Base-by-base conservation (phyloP, 1,140 invertebrate genomes). In the Heliconius congener region DNA sequence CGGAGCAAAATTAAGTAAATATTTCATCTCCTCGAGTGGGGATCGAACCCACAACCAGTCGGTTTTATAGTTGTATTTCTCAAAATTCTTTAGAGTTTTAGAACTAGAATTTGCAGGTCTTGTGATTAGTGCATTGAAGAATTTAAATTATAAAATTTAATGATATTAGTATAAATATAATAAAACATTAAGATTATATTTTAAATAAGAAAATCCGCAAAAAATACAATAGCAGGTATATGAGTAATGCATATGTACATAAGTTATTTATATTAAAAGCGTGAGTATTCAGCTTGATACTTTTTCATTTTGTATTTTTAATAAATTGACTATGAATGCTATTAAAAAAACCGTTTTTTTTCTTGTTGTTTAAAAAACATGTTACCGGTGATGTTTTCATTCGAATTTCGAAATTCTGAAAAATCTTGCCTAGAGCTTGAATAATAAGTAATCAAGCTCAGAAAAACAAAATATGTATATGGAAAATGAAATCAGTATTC, bases 401-500 rank as follows among this genome's bases (percentile, higher is more conserved):
- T 23, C 23, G 23, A 73, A 50, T 23, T 23, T 23, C 71, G 37
- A 39, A 30, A 23, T 70, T 46, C 74, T 70, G 42, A 37, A 70
- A 46, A 66, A 66, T 66, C 60, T 76, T 76, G 74, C 72, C 77
- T 23, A 5, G 34, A 78, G 71, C 52, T 74, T 78, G 77, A 78
- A 78, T 78, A 66, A 74, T 70, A 78, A 78, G 71, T 70, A 70
- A 78, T 74, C 50, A 46, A 78, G n/a, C n/a, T 66, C 18, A 70
- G 13, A 46, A 46, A 66, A 70, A 37, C 60, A 30, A 66, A 66
- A 66, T 66, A n/a, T 11, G 39, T 11, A 11, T 66, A 66, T 66
- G 57, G 9, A 23, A 60, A 23, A 60, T 0, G 8, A 60, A 60
- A 9, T 60, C 23, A 9, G 23, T 11, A 3, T 57, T n/a, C 6